Conservation (phyloP, 2,797 vertebrate species). For the Pseudotriccus pelzelni region DNA sequence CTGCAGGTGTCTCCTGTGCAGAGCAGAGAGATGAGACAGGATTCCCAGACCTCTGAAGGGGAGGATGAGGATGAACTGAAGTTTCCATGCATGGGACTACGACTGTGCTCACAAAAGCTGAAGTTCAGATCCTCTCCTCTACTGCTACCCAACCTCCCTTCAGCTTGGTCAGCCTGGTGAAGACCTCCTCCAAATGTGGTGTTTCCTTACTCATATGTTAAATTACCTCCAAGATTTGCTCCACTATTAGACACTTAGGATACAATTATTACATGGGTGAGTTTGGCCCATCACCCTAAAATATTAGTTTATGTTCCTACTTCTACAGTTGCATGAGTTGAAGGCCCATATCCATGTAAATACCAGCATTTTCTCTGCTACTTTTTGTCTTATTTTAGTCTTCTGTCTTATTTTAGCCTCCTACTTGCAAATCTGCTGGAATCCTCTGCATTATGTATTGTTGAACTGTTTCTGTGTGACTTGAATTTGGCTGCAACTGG, state of each 20-base stretch:
- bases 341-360: not conserved
- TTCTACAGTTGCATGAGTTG: not conserved
- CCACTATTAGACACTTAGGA: not conserved
- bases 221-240: not conserved
- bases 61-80: not conserved
- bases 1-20: not conserved
- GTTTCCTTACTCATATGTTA: not conserved
- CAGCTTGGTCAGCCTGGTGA: not conserved
- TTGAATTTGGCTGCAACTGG: constrained; percentile 52
- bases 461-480: constrained; percentile 22
- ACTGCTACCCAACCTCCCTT: not conserved
- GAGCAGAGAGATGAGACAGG: not conserved
- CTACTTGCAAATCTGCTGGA: constrained; percentile 41
- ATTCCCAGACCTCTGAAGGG: not conserved
- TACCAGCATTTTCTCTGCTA: not conserved
- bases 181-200: not conserved
- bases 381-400: not conserved
- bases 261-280: not conserved
- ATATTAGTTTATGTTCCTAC: not conserved
- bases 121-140: not conserved
- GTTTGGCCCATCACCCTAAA: not conserved
- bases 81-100: not conserved
- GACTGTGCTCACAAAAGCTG: not conserved
- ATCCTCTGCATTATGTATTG: constrained; percentile 35
- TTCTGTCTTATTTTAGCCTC: constrained; percentile 27